Evolutionary conservation across 2,113 vertebrate species (phyloP).

Genomic region (Columba janthina): DNA sequence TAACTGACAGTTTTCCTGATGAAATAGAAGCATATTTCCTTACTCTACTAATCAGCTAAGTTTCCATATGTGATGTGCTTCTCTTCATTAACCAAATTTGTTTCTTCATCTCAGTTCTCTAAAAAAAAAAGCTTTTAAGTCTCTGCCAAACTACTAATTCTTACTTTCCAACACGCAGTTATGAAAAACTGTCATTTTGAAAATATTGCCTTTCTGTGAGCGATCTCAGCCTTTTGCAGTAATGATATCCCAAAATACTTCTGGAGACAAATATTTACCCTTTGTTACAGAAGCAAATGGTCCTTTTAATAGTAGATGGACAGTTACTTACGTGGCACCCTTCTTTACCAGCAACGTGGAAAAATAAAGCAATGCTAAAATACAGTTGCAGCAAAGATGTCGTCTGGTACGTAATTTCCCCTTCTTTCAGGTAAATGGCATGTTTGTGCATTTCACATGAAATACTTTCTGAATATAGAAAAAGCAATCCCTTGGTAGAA

Average conservation of each 20-base stretch:
- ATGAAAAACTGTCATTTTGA: background rate
- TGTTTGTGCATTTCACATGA: background rate
- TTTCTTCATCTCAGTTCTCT: background rate
- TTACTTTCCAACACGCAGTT: background rate
- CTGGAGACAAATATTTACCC: background rate
- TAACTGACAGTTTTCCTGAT: background rate
- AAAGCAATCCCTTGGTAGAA: background rate
- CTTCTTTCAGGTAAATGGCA: background rate
- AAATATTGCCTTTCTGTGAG: slow-evolving; percentile 3
- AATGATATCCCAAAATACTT: background rate
- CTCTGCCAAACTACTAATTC: background rate
- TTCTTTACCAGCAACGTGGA: background rate
- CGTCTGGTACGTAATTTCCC: background rate
- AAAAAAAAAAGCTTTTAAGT: background rate
- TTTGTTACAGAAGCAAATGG: background rate
- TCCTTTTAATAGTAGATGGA: background rate
- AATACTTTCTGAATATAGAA: background rate
- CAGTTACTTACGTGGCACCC: background rate
- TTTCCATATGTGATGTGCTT: slow-evolving; percentile 9
- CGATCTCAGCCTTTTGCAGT: background rate
- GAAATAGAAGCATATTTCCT: background rate
- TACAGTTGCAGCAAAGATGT: background rate
- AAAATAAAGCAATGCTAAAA: background rate
- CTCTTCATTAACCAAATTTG: slow-evolving; percentile 7
- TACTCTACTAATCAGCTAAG: background rate